Percentiles rank a stretch among this genome's conserved stretches.
Conservation (phyloP, 2,888 invertebrate genomes). For the Platerodrilus igneus region DNA sequence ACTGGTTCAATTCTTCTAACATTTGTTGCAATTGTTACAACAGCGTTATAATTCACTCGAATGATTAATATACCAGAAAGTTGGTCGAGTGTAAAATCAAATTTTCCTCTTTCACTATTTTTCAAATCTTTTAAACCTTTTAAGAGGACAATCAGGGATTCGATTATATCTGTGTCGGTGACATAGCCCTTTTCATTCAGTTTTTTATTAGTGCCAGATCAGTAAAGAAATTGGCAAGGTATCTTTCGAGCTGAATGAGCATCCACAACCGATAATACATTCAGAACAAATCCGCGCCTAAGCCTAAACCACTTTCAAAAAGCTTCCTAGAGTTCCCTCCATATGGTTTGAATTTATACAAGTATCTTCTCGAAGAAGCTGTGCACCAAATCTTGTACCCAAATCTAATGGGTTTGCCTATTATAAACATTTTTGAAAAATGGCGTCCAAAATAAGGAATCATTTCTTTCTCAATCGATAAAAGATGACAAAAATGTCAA, state of each 20-base stretch:
- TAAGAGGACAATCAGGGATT: neutral
- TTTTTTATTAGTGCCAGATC: conserved; percentile 15
- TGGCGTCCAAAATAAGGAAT: conserved; percentile 31
- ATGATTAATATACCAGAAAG: neutral
- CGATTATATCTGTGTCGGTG: neutral
- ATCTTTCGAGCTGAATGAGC: too few relatives aligned
- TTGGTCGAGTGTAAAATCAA: neutral
- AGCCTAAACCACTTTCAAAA: too few relatives aligned
- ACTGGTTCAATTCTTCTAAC: neutral
- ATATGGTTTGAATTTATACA: too few relatives aligned
- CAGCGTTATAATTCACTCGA: neutral
- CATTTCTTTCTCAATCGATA: conserved; percentile 33
- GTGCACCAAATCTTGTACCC: conserved; percentile 21
- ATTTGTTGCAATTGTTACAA: too few relatives aligned
- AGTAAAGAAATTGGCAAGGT: too few relatives aligned
- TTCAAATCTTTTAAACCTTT: neutral
- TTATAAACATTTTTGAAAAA: conserved; percentile 35
- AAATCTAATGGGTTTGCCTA: conserved; percentile 33
- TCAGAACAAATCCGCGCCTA: too few relatives aligned
- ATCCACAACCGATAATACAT: too few relatives aligned
- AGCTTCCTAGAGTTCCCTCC: too few relatives aligned
- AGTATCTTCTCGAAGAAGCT: too few relatives aligned
- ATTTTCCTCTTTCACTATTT: neutral
- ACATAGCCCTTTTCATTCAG: neutral
- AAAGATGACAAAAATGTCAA: conserved; percentile 28